phyloP scores from a whole-genome alignment of 2,113 vertebrate species.

The Barnardius zonarius region DNA sequence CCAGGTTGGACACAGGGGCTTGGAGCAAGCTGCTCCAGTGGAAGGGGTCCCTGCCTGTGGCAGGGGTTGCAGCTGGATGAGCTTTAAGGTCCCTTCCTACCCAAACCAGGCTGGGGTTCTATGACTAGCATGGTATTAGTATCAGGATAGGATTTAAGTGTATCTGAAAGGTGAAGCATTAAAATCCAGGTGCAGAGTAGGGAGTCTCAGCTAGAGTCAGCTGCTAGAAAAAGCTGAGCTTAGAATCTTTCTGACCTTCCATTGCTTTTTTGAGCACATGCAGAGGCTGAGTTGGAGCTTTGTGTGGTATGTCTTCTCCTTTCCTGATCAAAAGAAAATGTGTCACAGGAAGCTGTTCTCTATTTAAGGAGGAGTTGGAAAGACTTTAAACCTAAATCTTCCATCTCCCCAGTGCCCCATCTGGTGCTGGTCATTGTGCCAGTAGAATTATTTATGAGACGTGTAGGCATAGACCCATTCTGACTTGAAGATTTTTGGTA shows the following conservation, averaged over 20 bases:
- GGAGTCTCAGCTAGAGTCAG: neutral
- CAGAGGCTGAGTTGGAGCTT: neutral
- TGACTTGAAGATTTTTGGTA: neutral
- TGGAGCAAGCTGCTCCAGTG: neutral
- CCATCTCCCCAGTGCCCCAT: neutral
- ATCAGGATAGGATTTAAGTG: neutral
- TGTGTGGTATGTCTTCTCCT: neutral
- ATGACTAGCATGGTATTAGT: neutral
- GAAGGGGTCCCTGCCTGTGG: neutral
- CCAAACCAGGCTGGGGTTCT: neutral
- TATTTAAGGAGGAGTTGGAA: neutral
- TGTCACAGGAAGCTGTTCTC: neutral
- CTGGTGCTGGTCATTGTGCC: neutral
- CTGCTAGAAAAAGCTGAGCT: neutral
- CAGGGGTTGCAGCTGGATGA: neutral
- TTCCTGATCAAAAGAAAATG: neutral
- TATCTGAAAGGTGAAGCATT: neutral
- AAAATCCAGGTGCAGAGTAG: neutral
- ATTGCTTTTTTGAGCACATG: neutral
- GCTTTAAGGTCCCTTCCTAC: neutral
- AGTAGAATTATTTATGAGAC: neutral
- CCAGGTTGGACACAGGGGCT: neutral
- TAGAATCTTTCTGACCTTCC: neutral
- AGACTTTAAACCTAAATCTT: neutral
- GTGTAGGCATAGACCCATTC: rapidly evolving